Evolutionary conservation across 2,797 vertebrate genomes (phyloP).

Genomic region (Eremophila alpestris): DNA sequence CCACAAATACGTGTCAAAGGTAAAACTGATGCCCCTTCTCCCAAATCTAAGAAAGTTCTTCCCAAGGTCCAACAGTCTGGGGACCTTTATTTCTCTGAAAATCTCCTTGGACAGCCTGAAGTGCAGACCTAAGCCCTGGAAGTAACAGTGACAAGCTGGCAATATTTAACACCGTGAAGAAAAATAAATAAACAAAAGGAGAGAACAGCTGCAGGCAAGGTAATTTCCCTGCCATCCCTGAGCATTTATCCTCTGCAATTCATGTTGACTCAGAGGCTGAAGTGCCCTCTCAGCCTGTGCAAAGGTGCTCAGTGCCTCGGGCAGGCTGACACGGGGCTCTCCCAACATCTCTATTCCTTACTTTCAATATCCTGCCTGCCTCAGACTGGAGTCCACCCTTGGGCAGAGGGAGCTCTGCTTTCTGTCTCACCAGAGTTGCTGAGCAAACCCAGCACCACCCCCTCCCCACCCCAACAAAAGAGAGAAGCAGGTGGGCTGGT

Average conservation of each 20-base stretch:
- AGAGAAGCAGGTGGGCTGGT: slow-evolving; percentile 9
- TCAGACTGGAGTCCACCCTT: not conserved
- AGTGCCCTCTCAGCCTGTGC: not conserved
- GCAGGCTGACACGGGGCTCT: not conserved
- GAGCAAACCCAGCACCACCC: not conserved
- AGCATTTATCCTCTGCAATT: slow-evolving; percentile 37
- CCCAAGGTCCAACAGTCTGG: not conserved
- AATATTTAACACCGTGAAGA: slow-evolving; percentile 36
- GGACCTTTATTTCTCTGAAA: not conserved
- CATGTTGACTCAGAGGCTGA: slow-evolving; percentile 5
- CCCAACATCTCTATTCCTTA: slow-evolving; percentile 4
- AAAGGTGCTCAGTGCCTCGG: slow-evolving; percentile 45
- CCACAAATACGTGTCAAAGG: not conserved
- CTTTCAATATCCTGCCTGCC: not conserved
- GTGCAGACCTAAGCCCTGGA: not conserved
- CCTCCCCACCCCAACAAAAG: not conserved
- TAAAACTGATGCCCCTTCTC: not conserved
- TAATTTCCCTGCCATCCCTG: slow-evolving; percentile 30
- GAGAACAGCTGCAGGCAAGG: slow-evolving; percentile 30
- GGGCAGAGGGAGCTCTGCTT: not conserved
- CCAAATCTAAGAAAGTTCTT: not conserved
- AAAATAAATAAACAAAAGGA: slow-evolving; percentile 42
- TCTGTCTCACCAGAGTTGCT: not conserved
- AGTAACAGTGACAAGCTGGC: not conserved
- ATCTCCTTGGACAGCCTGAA: not conserved